Conservation (phyloP, 1,140 invertebrate species). For the Paraescarpia echinospica region DNA sequence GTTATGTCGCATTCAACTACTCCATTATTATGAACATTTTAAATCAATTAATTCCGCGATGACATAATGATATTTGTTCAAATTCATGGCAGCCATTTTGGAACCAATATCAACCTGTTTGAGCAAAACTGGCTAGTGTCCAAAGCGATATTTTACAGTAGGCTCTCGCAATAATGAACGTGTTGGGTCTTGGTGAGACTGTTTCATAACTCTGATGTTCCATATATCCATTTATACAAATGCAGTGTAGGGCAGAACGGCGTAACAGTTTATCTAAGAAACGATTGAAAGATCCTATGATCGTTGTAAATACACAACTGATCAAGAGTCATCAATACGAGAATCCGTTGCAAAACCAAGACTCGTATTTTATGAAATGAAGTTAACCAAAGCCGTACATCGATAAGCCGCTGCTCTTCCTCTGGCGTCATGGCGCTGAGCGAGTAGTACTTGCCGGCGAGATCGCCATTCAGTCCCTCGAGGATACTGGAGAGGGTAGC, state of each 20-base stretch:
- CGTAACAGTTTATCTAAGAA: no score
- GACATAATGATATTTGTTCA: neutral
- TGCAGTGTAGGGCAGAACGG: no score
- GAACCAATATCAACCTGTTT: neutral
- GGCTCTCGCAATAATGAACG: no score
- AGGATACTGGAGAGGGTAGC: conserved; percentile 38
- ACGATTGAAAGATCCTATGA: no score
- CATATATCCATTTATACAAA: no score
- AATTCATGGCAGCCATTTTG: neutral
- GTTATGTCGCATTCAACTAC: neutral
- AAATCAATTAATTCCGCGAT: neutral
- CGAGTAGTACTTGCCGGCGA: conserved; percentile 50
- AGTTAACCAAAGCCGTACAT: neutral
- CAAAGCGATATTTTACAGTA: no score
- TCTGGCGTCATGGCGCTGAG: conserved; percentile 46
- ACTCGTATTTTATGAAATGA: neutral
- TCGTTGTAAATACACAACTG: no score
- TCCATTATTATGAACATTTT: neutral
- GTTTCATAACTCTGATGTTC: no score
- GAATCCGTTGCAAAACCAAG: neutral
- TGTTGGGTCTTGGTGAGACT: no score
- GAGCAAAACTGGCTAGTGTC: no score
- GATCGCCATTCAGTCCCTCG: conserved; percentile 36
- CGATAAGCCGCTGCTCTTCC: conserved; percentile 22
- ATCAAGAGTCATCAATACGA: no score